Evolutionary conservation across 2,113 vertebrate genomes (phyloP).

Genomic region (Solenodon paradoxus): DNA sequence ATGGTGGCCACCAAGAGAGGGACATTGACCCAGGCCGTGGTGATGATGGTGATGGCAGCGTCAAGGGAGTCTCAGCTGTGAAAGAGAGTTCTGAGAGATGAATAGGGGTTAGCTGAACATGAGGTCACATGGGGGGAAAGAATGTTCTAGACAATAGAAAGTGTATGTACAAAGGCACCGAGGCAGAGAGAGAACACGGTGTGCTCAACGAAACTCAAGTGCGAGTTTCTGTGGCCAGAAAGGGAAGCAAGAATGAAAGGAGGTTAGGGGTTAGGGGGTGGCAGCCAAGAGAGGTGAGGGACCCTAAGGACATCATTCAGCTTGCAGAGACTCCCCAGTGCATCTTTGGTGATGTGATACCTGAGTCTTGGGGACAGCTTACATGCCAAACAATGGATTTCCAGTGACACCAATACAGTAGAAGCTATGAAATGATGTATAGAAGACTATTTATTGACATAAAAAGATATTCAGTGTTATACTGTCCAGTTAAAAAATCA

Average conservation of each 20-base stretch:
- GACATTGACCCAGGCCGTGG: too few species aligned
- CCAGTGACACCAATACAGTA: neutral
- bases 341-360: neutral
- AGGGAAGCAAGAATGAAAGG: neutral
- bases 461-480: neutral
- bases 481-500: neutral
- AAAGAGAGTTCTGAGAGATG: neutral
- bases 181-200: neutral
- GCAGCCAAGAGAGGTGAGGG: neutral
- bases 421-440: neutral
- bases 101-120: neutral
- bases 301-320: neutral
- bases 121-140: neutral
- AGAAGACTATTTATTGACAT: neutral
- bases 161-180: neutral
- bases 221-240: neutral
- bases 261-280: neutral
- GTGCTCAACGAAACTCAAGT: neutral
- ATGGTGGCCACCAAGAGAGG: rapidly evolving
- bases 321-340: neutral
- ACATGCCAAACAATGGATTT: neutral
- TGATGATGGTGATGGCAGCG: neutral
- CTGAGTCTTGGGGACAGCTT: neutral
- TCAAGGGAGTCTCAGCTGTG: neutral
- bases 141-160: neutral